These are phyloP conservation scores for Diarsia dahlii DNA, from an alignment of 2,888 invertebrate genomes.

Conservation along the genomic window DNA sequence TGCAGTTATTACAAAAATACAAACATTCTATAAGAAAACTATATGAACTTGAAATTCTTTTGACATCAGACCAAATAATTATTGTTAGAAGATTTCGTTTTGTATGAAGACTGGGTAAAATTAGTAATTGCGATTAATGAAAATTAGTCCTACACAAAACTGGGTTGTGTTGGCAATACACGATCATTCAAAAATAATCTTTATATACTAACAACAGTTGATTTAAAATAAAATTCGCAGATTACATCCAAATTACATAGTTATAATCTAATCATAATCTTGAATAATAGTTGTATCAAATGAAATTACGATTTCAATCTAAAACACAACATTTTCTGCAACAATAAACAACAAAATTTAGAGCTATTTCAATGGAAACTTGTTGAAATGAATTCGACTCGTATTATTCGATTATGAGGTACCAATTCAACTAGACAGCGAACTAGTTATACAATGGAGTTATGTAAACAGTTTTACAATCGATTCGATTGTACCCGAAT, in stretches of 20 bases:
- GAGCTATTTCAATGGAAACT: constrained; percentile 27
- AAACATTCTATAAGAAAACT: not conserved
- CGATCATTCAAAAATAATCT: not conserved
- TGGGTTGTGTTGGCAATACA: too few species aligned
- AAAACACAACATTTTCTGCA: constrained; percentile 1
- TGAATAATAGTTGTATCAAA: not conserved
- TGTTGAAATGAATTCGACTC: constrained; percentile 53
- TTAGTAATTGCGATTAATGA: not conserved
- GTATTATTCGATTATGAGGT: constrained; percentile 42
- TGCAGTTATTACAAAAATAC: not conserved
- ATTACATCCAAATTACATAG: not conserved
- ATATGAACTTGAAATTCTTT: not conserved
- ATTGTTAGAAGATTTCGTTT: not conserved
- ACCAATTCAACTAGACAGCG: constrained; percentile 33
- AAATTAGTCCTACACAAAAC: not conserved
- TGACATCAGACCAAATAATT: not conserved
- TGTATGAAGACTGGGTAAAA: not conserved
- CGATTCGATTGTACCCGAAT: constrained; percentile 37
- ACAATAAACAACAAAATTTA: not conserved
- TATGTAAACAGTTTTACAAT: constrained; percentile 56
- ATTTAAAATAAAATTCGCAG: not conserved
- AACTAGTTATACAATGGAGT: constrained; percentile 55
- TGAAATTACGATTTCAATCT: constrained; percentile 29
- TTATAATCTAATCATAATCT: constrained; percentile 9
- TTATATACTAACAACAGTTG: not conserved